Conservation (phyloP, 2,797 vertebrate genomes). For the Emydoidea blandingii region DNA sequence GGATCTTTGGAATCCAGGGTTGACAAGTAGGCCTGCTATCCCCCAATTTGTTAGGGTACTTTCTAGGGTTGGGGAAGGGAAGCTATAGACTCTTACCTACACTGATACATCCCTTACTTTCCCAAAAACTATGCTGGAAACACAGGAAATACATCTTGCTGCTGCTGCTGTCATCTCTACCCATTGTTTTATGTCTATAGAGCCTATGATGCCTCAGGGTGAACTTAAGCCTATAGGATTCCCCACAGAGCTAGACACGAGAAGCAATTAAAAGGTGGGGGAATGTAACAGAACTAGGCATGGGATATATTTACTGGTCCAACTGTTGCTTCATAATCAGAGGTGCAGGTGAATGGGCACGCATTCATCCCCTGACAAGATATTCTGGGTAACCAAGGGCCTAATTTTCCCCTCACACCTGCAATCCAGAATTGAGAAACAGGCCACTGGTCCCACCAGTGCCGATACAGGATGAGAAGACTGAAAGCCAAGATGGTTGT, state of each 20-base stretch:
- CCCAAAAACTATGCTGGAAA: not conserved
- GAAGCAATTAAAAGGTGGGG: not conserved
- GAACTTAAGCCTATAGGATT: rapidly evolving
- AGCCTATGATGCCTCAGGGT: not conserved
- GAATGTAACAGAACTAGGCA: not conserved
- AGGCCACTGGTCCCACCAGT: rapidly evolving
- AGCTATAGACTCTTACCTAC: not conserved
- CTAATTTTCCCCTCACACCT: rapidly evolving
- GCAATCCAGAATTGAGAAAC: not conserved
- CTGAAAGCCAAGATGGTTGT: not conserved
- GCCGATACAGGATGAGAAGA: not conserved
- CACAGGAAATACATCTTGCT: not conserved
- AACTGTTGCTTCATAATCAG: not conserved
- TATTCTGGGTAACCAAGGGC: not conserved
- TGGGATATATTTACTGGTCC: not conserved
- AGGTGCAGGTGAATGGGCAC: not conserved
- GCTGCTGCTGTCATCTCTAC: not conserved
- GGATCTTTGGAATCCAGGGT: not conserved
- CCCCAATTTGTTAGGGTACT: rapidly evolving
- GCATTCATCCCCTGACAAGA: not conserved
- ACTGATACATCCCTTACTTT: not conserved
- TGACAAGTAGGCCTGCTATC: not conserved
- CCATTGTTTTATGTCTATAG: rapidly evolving
- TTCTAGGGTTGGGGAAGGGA: not conserved
- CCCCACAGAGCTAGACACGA: not conserved